A percentile compares a stretch with the other conserved stretches of the same genome.
These are phyloP conservation scores for Apostichopus leukothele DNA, from an alignment of 53 echinoderm and acorn worm genomes.

Conservation along the genomic window DNA sequence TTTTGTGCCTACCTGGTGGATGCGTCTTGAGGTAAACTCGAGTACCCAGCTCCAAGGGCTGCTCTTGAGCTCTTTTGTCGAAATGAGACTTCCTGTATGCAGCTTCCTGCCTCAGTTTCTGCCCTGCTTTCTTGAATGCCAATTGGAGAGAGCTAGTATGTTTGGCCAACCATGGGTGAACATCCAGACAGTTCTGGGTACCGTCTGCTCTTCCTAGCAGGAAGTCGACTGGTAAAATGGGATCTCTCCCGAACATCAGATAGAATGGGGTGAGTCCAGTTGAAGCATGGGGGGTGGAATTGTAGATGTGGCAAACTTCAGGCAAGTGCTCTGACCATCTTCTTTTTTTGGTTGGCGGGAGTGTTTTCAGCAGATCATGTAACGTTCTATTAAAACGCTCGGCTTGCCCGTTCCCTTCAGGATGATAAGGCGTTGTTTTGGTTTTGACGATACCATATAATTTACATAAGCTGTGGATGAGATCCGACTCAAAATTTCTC, in stretches of 20 bases:
- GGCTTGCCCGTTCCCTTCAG: neutral
- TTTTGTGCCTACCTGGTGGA: too few species aligned
- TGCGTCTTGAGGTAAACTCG: too few species aligned
- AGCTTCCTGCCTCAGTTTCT: too few species aligned
- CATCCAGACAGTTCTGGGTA: too few species aligned
- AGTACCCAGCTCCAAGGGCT: too few species aligned
- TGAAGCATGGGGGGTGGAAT: conserved; percentile 49
- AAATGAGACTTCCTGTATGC: too few species aligned
- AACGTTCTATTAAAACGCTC: neutral
- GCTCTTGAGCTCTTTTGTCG: too few species aligned
- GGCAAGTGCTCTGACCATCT: conserved; percentile 39
- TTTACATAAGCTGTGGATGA: neutral
- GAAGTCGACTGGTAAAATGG: neutral
- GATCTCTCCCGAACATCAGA: conserved; percentile 56
- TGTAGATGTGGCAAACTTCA: conserved; percentile 30
- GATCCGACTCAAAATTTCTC: neutral
- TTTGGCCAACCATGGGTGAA: too few species aligned
- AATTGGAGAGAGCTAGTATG: too few species aligned
- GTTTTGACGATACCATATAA: neutral
- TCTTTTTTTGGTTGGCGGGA: conserved; percentile 39
- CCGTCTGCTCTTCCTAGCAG: too few species aligned
- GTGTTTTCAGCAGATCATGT: neutral
- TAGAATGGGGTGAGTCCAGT: conserved; percentile 45
- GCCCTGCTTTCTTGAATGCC: too few species aligned
- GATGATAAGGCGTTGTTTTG: neutral